phyloP scores from a whole-genome alignment of 2,888 invertebrate genomes.

The Pollenia angustigena region DNA sequence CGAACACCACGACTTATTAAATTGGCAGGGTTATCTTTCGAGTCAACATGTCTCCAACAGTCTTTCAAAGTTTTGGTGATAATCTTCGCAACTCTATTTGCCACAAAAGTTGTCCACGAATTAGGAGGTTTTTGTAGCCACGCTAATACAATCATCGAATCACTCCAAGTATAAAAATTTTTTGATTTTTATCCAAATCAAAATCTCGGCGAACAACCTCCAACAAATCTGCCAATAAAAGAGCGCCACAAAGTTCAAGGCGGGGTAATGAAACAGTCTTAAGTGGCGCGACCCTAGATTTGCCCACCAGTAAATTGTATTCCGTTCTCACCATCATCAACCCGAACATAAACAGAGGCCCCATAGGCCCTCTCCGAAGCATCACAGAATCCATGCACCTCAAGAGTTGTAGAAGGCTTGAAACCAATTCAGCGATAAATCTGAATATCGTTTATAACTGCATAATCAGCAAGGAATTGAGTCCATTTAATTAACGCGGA shows the following conservation, averaged over 20 bases:
- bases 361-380: constrained; percentile 51
- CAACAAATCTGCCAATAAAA: not conserved
- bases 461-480: constrained; percentile 15
- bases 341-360: constrained; percentile 1
- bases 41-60: constrained; percentile 25
- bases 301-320: constrained; percentile 3
- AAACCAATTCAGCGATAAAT: constrained; percentile 10
- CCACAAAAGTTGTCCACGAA: not conserved
- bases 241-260: not conserved
- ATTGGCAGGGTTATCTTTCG: constrained; percentile 34
- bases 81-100: constrained; percentile 46
- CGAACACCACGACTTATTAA: constrained; percentile 34
- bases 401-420: not conserved
- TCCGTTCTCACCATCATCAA: not conserved
- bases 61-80: constrained; percentile 19
- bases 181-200: not conserved
- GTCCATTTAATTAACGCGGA: not conserved
- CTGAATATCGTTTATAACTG: not conserved
- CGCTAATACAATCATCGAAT: not conserved
- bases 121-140: constrained; percentile 34
- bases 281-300: constrained; percentile 6
- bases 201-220: not conserved
- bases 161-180: not conserved
- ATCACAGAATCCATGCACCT: constrained; percentile 67
- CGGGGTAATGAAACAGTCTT: constrained; percentile 2